These are phyloP conservation scores for Epizoanthus ramosus DNA, from an alignment of 92 coral and sea anemone genomes.

Conservation along the genomic window DNA sequence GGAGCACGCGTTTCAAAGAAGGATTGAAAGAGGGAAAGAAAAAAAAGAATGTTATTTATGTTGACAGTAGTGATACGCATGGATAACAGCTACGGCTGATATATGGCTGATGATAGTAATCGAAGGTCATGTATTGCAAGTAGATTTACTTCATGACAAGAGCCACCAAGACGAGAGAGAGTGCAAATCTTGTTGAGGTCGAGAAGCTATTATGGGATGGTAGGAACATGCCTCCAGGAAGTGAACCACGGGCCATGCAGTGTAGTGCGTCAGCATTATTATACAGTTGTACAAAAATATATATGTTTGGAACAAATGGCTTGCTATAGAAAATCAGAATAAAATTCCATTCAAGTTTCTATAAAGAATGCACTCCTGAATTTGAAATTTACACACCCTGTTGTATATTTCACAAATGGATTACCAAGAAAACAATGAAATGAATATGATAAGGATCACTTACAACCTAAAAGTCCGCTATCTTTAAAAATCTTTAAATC, in stretches of 20 bases:
- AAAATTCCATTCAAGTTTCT: slow-evolving; percentile 22
- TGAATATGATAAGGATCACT: neutral
- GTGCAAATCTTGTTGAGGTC: neutral
- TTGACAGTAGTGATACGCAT: neutral
- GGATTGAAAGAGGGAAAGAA: neutral
- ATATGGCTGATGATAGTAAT: slow-evolving; percentile 4
- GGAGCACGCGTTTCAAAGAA: slow-evolving; percentile 28
- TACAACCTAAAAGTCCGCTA: neutral
- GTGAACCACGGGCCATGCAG: neutral
- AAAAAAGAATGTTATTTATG: slow-evolving; percentile 5
- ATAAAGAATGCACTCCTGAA: neutral
- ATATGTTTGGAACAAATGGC: slow-evolving; percentile 16
- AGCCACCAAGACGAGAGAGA: neutral
- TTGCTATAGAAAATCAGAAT: neutral
- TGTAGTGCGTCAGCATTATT: slow-evolving; percentile 17
- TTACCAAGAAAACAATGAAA: slow-evolving; percentile 1
- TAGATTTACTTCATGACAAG: neutral
- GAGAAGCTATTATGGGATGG: neutral
- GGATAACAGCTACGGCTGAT: neutral
- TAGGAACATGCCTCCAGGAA: neutral
- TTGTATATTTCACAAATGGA: slow-evolving; percentile 21
- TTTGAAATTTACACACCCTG: slow-evolving; percentile 7
- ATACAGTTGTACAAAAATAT: slow-evolving; percentile 25
- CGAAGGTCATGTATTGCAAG: slow-evolving; percentile 3
- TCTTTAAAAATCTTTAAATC: neutral